Percentiles rank a stretch among this genome's conserved stretches.
phyloP scores from a whole-genome alignment of 2,797 vertebrate genomes.

The Setipinna tenuifilis region DNA sequence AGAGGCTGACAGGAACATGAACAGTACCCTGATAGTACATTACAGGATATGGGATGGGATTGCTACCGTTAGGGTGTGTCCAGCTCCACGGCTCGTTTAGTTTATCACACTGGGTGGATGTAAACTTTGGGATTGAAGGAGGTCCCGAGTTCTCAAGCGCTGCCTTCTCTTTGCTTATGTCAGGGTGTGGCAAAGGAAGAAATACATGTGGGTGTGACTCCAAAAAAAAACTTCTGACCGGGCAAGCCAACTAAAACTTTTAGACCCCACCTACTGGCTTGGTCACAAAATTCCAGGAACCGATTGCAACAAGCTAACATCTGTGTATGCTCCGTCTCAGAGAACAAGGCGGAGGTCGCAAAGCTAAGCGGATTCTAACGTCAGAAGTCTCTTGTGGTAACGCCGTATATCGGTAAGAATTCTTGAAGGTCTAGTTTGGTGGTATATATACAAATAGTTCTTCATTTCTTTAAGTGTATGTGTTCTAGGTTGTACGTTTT shows the following conservation, averaged over 20 bases:
- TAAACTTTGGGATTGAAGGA: not conserved
- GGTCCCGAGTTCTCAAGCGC: not conserved
- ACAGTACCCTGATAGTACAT: too few species aligned
- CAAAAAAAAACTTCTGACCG: not conserved
- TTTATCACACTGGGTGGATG: not conserved
- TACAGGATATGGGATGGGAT: too few species aligned
- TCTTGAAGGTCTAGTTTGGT: not conserved
- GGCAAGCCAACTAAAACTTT: constrained; percentile 37
- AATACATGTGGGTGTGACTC: not conserved
- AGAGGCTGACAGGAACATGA: not conserved
- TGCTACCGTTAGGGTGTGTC: not conserved
- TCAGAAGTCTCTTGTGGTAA: not conserved
- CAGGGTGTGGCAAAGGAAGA: not conserved
- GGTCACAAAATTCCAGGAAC: constrained; percentile 17
- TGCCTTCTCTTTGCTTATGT: not conserved
- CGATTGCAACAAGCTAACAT: constrained; percentile 27
- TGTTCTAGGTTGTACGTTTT: not conserved
- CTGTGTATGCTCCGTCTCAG: not conserved
- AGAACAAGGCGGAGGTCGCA: constrained; percentile 14
- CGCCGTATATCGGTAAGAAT: not conserved
- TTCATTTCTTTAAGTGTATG: not conserved
- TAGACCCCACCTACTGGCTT: constrained; percentile 45
- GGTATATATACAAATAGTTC: not conserved
- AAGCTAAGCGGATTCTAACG: not conserved
- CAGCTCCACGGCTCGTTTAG: not conserved